Conservation (phyloP, 1,140 invertebrate species). For the Zaprionus lachaisei region DNA sequence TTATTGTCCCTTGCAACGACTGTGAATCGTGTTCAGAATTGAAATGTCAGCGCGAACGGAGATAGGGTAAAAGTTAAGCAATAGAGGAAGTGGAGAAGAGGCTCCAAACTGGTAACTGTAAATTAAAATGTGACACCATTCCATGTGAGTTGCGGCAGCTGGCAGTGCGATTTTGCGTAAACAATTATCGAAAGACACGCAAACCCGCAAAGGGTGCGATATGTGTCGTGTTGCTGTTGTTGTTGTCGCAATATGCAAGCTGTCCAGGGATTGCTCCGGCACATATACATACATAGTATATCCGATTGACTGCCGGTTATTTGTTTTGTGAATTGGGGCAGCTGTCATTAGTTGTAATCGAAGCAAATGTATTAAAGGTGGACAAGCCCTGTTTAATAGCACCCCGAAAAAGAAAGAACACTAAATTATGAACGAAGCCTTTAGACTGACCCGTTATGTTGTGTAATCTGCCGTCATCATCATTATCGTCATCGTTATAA, state of each 20-base stretch:
- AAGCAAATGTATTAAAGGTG: constrained; percentile 27
- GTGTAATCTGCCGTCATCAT: constrained; percentile 13
- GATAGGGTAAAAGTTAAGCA: too few species aligned
- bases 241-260: neutral
- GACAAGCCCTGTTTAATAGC: constrained; percentile 42
- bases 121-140: constrained; percentile 23
- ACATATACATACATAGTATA: neutral
- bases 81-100: neutral
- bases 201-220: neutral
- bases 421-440: constrained; percentile 7
- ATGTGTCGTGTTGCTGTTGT: neutral
- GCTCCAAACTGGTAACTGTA: neutral
- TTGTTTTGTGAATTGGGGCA: constrained; percentile 24
- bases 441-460: constrained; percentile 7
- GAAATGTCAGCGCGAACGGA: constrained; percentile 7
- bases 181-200: constrained; percentile 16
- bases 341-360: constrained; percentile 38
- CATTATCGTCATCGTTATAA: constrained; percentile 15
- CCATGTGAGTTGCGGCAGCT: constrained; percentile 21
- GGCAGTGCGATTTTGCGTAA: constrained; percentile 23
- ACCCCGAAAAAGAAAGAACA: constrained; percentile 12
- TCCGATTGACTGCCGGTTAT: neutral
- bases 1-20: constrained; percentile 27
- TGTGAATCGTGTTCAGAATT: constrained; percentile 13
- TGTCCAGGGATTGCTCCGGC: neutral